These are phyloP conservation scores for Chloroceryle amazona DNA, from an alignment of 2,797 vertebrate species.

Conservation along the genomic window DNA sequence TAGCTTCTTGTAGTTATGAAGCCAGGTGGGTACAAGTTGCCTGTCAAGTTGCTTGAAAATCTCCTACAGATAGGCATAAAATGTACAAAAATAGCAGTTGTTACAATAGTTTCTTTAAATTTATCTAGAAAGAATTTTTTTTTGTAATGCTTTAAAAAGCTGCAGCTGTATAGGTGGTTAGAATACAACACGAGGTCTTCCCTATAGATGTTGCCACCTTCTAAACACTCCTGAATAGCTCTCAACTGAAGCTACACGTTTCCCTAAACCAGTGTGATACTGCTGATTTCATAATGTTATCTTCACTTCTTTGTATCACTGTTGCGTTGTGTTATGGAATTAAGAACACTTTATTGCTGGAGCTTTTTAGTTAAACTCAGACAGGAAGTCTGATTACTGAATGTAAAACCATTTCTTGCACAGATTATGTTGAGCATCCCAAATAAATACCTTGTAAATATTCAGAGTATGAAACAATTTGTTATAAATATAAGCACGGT, in stretches of 20 bases:
- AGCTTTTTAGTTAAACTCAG: neutral
- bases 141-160: neutral
- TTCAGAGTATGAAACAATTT: neutral
- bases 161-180: neutral
- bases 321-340: neutral
- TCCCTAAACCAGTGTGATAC: neutral
- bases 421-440: neutral
- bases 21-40: conserved; percentile 88
- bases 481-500: neutral
- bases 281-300: neutral
- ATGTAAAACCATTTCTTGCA: neutral
- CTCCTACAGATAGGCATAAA: neutral
- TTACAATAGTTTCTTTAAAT: neutral
- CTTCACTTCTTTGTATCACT: neutral
- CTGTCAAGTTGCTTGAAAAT: neutral
- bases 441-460: neutral
- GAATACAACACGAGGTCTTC: neutral
- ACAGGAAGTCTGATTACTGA: neutral
- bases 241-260: accelerated
- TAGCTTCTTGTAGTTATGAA: conserved; percentile 98
- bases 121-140: neutral
- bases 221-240: neutral
- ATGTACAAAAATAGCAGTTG: neutral
- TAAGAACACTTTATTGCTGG: neutral
- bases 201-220: neutral